Evolutionary conservation across 2,888 invertebrate species (phyloP), one percentile per base, ranked within the genome.

Genomic region (Pteria penguin): DNA sequence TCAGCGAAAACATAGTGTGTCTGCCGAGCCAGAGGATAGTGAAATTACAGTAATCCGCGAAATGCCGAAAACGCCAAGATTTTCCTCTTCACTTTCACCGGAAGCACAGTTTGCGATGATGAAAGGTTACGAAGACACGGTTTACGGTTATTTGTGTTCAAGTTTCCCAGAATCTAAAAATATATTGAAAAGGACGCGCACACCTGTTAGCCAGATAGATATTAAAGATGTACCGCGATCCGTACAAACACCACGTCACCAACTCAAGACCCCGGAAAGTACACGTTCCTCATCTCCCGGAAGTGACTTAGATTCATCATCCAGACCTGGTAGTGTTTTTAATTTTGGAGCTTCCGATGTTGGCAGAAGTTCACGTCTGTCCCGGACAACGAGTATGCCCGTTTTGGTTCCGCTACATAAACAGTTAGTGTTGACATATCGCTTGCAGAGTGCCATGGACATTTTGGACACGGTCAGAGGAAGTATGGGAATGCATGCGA

Each of bases 71-170:
- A 78, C 81, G 26, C 87, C 90, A 0, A 78, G 91, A 18, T 91
- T 91, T 76, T 86, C 87, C 22, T 86, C 91, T 0, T 86, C 87
- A 4, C 76, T 91, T 52, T 90, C 90, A 0, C 81, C 87, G 2
- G 90, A 90, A 69, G 91, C 90, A 0, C 91, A 91, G 79, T 91
- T 87, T 75, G 89, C 91, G 63, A 86, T 89, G 78, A 83, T 91
- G 85, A 90, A 90, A 76, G 88, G 91, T 0, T 91, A 91, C 69
- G 91, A 90, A 72, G 90, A 90, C 70, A 80, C 86, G 4, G 86
- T 90, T 4, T 84, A 84, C 71, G 78, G 80, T 29, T 81, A 84
- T 24, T 73, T 88, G n/a, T 79, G 80, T 24, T 61, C 33, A 8
- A 75, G 62, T 22, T 83, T 82, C 52, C 89, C 89, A 4, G 85